These are phyloP conservation scores for Amphiprion clarkii DNA, from an alignment of 2,797 vertebrate genomes.

Conservation along the genomic window DNA sequence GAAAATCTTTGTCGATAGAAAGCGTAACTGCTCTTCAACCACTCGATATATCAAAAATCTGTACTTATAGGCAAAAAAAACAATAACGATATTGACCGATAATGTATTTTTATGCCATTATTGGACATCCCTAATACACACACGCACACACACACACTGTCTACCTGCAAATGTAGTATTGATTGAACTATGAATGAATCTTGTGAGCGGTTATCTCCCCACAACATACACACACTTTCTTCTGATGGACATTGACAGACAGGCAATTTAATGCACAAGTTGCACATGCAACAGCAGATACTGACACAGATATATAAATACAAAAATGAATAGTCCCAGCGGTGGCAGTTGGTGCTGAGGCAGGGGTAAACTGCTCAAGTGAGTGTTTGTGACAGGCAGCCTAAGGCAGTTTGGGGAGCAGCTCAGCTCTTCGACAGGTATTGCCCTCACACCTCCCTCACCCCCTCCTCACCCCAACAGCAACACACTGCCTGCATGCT, in stretches of 20 bases:
- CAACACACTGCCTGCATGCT: conserved; percentile 45
- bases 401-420: conserved; percentile 54
- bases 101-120: no score
- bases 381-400: conserved; percentile 75
- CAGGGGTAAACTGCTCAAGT: conserved; percentile 71
- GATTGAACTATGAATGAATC: conserved; percentile 20
- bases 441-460: conserved; percentile 50
- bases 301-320: background rate
- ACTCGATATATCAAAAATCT: no score
- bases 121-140: no score
- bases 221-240: conserved; percentile 11
- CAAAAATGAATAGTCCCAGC: conserved; percentile 36
- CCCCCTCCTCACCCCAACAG: conserved; percentile 34
- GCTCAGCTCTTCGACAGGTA: conserved; percentile 65
- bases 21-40: no score
- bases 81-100: no score
- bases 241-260: conserved; percentile 25
- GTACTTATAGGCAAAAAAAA: no score
- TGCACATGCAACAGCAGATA: conserved; percentile 20
- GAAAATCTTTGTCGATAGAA: no score
- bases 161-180: background rate
- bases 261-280: conserved; percentile 21
- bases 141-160: background rate
- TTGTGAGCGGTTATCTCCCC: background rate
- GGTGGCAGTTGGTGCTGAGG: conserved; percentile 32